A percentile compares a stretch with the other conserved stretches of the same genome.
Evolutionary conservation across 2,113 vertebrate species (phyloP).

Genomic region (Thunnus maccoyii): DNA sequence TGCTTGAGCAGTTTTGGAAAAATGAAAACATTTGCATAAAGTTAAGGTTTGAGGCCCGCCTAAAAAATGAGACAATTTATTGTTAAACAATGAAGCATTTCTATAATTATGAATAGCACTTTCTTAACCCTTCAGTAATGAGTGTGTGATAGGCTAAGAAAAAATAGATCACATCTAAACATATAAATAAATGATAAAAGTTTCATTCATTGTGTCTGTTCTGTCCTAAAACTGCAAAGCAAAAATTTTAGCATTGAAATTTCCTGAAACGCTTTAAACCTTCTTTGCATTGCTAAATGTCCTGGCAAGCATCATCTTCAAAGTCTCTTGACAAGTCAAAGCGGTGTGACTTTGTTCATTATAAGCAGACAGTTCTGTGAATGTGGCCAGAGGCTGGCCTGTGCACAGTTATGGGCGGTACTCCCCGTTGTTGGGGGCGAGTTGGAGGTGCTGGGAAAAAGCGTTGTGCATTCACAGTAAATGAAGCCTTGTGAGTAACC

Average conservation of each 20-base stretch:
- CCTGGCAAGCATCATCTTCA: slow-evolving; percentile 39
- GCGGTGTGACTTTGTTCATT: slow-evolving; percentile 55
- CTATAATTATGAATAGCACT: slow-evolving; percentile 12
- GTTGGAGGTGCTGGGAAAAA: slow-evolving; percentile 78
- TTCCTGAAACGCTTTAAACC: not conserved
- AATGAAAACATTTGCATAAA: slow-evolving; percentile 80
- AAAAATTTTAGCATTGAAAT: not conserved
- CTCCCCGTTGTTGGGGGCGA: slow-evolving; percentile 75
- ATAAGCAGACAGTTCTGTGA: slow-evolving; percentile 58
- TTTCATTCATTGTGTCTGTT: not conserved
- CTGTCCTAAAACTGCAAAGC: not conserved
- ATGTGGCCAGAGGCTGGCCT: slow-evolving; percentile 60
- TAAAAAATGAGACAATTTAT: slow-evolving; percentile 38
- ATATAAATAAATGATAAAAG: not conserved
- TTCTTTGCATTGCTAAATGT: not conserved
- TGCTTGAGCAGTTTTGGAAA: slow-evolving; percentile 74
- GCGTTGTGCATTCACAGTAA: slow-evolving; percentile 69
- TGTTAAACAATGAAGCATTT: slow-evolving; percentile 2
- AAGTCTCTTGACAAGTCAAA: slow-evolving; percentile 51
- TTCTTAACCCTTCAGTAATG: slow-evolving; percentile 8
- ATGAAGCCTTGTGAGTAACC: slow-evolving; percentile 73
- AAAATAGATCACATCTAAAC: not conserved
- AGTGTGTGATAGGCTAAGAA: not conserved
- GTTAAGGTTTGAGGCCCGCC: slow-evolving; percentile 49
- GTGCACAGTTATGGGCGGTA: slow-evolving; percentile 63